These are phyloP conservation scores for Chamaea fasciata DNA, from an alignment of 2,113 vertebrate species.

Conservation along the genomic window DNA sequence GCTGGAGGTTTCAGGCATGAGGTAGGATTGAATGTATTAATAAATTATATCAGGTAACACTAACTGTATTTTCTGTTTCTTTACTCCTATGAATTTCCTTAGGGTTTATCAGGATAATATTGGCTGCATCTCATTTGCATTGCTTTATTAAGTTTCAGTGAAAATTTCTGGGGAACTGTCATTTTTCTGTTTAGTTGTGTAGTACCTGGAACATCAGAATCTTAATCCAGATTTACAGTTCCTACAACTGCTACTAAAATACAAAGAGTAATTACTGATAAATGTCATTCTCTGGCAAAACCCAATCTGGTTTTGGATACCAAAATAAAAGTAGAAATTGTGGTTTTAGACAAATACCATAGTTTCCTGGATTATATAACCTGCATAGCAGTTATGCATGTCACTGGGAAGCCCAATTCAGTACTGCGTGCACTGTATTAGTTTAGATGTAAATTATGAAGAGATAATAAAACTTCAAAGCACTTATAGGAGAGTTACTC, in stretches of 20 bases:
- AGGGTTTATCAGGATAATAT: neutral
- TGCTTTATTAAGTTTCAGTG: neutral
- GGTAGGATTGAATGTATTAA: neutral
- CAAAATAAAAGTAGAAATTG: neutral
- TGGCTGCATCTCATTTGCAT: neutral
- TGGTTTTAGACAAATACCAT: neutral
- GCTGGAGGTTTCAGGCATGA: neutral
- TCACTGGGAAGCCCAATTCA: neutral
- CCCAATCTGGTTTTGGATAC: neutral
- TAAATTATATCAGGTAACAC: neutral
- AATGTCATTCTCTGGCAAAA: neutral
- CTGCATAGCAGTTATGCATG: neutral
- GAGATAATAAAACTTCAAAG: neutral
- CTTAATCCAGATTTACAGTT: neutral
- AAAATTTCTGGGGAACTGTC: neutral
- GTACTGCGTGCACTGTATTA: neutral
- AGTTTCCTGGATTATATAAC: neutral
- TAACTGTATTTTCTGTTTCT: neutral
- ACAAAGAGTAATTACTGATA: neutral
- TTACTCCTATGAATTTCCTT: neutral
- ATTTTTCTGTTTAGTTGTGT: neutral
- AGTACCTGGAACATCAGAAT: neutral
- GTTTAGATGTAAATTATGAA: neutral
- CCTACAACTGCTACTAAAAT: neutral
- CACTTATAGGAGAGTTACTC: neutral